Evolutionary conservation across 2,113 vertebrate genomes (phyloP), one percentile per base, ranked within the genome.

Genomic region (Chaenocephalus aceratus): DNA sequence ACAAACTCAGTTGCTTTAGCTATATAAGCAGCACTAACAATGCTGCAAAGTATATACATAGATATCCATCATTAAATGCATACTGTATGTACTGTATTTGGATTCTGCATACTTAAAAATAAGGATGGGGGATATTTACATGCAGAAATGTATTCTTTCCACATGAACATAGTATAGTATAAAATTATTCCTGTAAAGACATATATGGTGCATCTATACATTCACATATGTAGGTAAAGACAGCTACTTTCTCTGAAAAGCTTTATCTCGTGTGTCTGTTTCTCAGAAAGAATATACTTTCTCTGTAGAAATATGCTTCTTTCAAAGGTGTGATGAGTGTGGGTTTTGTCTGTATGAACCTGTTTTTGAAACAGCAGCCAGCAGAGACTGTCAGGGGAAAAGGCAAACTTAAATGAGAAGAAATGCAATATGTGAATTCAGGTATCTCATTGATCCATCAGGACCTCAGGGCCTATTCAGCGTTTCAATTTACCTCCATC

Each of bases 361-460:
- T 70, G 16, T 11, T 61, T 71, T 62, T 76, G 66, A 89, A 84
- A 75, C 60, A 59, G 60, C 36, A 54, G 60, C 80, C 70, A 82
- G 67, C 74, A 66, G 74, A 63, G 44, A 46, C 21, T 52, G 73
- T 82, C 79, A 34, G 64, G 88, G 76, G 69, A 75, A 68, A 80
- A 84, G 79, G 60, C 49, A 71, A 45, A 86, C 86, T 80, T 90
- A 72, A 82, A 54, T 78, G 66, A 85, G 75, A 90, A 73, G 86
- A 65, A 86, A 85, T 84, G 79, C 69, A 84, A 62, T 75, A 71
- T 77, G 71, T 79, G 87, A 78, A 88, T 75, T 88, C 81, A 78
- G 77, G 84, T 84, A 81, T 84, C 73, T 88, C 77, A 92, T 82
- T 90, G 91, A 94, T 90, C 83, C 85, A 86, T 74, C 70, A 71